Evolutionary conservation across 2,888 invertebrate species (phyloP).

Genomic region (Brassicogethes aeneus): DNA sequence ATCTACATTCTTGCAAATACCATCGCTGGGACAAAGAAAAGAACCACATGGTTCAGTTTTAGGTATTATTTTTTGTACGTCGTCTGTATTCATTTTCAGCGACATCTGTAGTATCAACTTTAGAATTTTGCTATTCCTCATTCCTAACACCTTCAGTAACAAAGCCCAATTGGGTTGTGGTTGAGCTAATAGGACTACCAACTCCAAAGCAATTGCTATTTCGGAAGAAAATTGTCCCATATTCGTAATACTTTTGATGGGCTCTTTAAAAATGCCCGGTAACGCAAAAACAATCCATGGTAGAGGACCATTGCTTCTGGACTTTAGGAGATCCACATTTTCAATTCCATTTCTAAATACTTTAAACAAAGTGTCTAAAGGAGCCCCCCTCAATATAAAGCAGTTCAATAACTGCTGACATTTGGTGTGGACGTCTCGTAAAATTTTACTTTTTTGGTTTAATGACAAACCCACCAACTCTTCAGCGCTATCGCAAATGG

Average conservation of each 20-base stretch:
- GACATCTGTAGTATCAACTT: slow-evolving; percentile 49
- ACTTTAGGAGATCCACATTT: slow-evolving; percentile 46
- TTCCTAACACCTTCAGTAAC: slow-evolving; percentile 62
- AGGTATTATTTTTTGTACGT: slow-evolving; percentile 15
- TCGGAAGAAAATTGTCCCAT: slow-evolving; percentile 44
- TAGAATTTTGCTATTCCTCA: slow-evolving; percentile 59
- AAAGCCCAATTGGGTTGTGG: slow-evolving; percentile 73
- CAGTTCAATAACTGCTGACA: slow-evolving; percentile 71
- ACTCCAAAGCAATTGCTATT: slow-evolving; percentile 58
- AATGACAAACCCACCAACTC: slow-evolving; percentile 52
- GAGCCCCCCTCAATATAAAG: slow-evolving; percentile 63
- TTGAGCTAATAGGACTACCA: slow-evolving; percentile 62
- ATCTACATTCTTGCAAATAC: slow-evolving; percentile 36
- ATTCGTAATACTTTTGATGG: slow-evolving; percentile 27
- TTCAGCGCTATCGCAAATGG: slow-evolving; percentile 55
- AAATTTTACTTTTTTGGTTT: slow-evolving; percentile 54
- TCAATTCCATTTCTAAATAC: slow-evolving; percentile 54
- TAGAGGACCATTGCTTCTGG: slow-evolving; percentile 47
- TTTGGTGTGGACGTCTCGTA: slow-evolving; percentile 76
- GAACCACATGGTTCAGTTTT: slow-evolving; percentile 47
- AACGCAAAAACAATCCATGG: slow-evolving; percentile 65
- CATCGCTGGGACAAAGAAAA: slow-evolving; percentile 63
- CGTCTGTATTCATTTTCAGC: slow-evolving; percentile 38
- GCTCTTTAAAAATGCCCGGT: slow-evolving; percentile 50
- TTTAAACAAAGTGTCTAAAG: slow-evolving; percentile 67